Conservation (phyloP, 2,888 invertebrate genomes). For the Mesorhabditis spiculigera region DNA sequence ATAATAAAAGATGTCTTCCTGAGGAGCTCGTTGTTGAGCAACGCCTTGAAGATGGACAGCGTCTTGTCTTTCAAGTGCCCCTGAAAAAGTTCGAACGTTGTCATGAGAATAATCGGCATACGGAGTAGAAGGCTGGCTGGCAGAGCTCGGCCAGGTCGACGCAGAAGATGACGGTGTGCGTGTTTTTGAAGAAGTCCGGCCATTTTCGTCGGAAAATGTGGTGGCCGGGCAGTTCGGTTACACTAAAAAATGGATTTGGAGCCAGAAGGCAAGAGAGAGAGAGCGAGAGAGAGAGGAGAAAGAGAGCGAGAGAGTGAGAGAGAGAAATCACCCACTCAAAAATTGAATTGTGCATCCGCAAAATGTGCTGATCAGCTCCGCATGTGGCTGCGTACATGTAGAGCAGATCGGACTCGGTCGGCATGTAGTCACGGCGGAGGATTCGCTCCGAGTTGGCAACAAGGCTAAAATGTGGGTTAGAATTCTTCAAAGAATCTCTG, state of each 20-base stretch:
- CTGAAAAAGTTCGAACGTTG: slow-evolving; percentile 17
- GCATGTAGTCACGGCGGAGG: slow-evolving; percentile 18
- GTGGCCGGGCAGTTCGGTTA: slow-evolving; percentile 40
- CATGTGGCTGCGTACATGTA: slow-evolving; percentile 28
- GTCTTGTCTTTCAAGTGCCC: slow-evolving; percentile 36
- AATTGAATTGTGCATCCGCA: slow-evolving; percentile 16
- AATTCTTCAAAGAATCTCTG: too few relatives aligned
- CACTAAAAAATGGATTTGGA: slow-evolving; percentile 16
- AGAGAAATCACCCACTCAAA: slow-evolving; percentile 25
- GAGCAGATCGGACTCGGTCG: slow-evolving; percentile 34
- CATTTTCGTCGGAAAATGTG: slow-evolving; percentile 34
- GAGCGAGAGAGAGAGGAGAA: neutral
- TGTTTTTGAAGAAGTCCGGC: slow-evolving; percentile 26
- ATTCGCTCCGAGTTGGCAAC: slow-evolving; percentile 23
- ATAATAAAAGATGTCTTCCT: slow-evolving; percentile 21
- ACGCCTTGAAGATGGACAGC: slow-evolving; percentile 20
- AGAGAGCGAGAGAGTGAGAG: neutral
- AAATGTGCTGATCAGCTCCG: slow-evolving; percentile 21
- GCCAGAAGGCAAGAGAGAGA: neutral
- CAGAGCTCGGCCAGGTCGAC: slow-evolving; percentile 40
- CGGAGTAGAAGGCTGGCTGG: slow-evolving; percentile 31
- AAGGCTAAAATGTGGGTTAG: slow-evolving; percentile 17
- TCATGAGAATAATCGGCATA: slow-evolving; percentile 10
- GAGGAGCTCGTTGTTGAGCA: slow-evolving; percentile 17
- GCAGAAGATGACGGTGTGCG: slow-evolving; percentile 25